Base-by-base conservation (phyloP, 2,888 invertebrate genomes). In the Cartodere bifasciata region DNA sequence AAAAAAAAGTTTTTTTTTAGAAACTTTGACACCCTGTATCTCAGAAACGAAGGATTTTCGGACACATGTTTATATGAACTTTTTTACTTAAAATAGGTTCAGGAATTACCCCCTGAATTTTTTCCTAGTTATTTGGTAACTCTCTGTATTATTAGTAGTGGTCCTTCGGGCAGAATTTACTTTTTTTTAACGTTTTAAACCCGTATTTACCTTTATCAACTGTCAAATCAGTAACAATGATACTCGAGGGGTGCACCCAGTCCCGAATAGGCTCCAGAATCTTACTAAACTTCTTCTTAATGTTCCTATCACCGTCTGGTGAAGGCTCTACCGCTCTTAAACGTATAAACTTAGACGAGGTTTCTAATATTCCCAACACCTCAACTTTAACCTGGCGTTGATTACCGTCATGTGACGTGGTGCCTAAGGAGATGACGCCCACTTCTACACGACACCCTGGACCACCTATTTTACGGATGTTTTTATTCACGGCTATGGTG, bases 341-440 rank as follows among this genome's bases (percentile, higher is more conserved):
- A 10, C 86, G 69, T 34, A 88, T 65, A 37, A 72, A 60, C 57
- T 80, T 80, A 13, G 78, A 76, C 3, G 69, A 64, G 4, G 76
- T 70, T 58, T 90, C 86, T 37, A 85, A 60, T 2, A 86, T 77
- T 1, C 88, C 88, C 25, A 90, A 62, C 4, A 90, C 86, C 58
- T 88, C 87, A 0, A 88, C 85, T 55, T 86, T 86, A 1, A 86
- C 84, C 59, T 82, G 78, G 23, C 60, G 46, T 34, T 65, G 61
- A 42, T 65, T 63, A 26, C 71, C 71, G 49, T 72, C 70, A 48
- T 84, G 82, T 2, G 84, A 81, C 0, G 86, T 85, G 0, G 87
- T 87, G 0, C 87, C 88, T 29, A 88, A 62, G 2, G 86, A 87
- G 41, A 88, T 88, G 1, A 90, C 84, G 4, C 88, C 88, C 4